phyloP scores from a whole-genome alignment of 1,140 invertebrate genomes.

The Cotesia typhae region DNA sequence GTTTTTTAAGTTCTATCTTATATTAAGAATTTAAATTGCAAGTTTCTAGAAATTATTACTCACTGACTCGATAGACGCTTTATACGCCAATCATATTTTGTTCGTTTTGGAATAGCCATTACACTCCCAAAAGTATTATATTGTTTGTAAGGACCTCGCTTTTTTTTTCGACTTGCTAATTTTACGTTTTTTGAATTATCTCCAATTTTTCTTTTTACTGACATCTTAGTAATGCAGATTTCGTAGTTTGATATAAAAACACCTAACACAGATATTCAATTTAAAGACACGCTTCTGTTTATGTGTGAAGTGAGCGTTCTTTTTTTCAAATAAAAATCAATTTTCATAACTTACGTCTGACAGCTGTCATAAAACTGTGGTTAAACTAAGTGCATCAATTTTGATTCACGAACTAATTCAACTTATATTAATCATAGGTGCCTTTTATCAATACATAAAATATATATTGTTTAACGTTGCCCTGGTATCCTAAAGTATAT shows the following conservation, averaged over 20 bases:
- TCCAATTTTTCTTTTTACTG: not conserved
- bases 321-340: constrained; percentile 2
- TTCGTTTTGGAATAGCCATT: not conserved
- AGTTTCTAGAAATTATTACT: not conserved
- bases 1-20: no score
- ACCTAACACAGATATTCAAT: not conserved
- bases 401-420: not conserved
- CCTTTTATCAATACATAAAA: not conserved
- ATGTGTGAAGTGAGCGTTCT: not conserved
- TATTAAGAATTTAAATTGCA: no score
- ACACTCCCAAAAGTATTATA: not conserved
- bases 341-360: not conserved
- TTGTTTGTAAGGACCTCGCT: not conserved
- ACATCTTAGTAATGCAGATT: not conserved
- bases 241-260: not conserved
- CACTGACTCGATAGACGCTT: not conserved
- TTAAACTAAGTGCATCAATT: not conserved
- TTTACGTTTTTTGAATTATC: not conserved
- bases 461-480: not conserved
- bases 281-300: not conserved
- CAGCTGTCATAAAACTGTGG: constrained; percentile 1
- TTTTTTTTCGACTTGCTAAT: not conserved
- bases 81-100: constrained; percentile 1
- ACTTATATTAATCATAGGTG: not conserved
- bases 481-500: not conserved